Percentiles rank a stretch among this genome's conserved stretches.
Evolutionary conservation across 2,113 vertebrate species (phyloP).

Genomic region (rat (Rattus norvegicus)): GRCr8 NC_086024.1:130247501-130248000

Average conservation of each 20-base stretch:
- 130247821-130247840: background rate
- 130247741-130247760: background rate
- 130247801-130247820: rapidly evolving
- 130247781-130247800: background rate
- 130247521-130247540: background rate
- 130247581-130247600: background rate
- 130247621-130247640: background rate
- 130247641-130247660: background rate
- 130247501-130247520: background rate
- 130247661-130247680: rapidly evolving
- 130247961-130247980: background rate
- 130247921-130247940: rapidly evolving
- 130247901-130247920: rapidly evolving
- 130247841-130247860: background rate
- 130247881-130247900: background rate
- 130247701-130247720: no score
- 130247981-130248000: background rate
- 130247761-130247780: rapidly evolving
- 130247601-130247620: background rate
- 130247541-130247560: background rate
- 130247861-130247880: background rate
- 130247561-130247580: background rate
- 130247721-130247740: background rate
- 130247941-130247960: background rate
- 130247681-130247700: background rate